phyloP scores from a whole-genome alignment of 2,113 vertebrate species.

The Sander lucioperca region DNA sequence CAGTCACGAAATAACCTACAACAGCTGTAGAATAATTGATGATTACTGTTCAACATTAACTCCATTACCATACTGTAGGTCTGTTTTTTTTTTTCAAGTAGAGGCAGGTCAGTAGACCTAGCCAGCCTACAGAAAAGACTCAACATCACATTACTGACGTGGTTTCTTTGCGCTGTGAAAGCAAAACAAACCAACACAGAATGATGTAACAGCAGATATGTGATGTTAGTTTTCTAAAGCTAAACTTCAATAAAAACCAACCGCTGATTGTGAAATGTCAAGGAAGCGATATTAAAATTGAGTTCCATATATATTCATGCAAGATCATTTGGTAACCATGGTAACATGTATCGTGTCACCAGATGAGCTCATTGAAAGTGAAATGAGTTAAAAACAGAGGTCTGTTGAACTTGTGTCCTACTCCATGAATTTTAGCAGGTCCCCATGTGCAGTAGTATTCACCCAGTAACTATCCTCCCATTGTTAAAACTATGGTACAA shows the following conservation, averaged over 20 bases:
- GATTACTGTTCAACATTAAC: conserved; percentile 14
- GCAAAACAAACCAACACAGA: neutral
- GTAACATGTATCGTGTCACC: neutral
- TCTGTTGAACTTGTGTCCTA: too few species aligned
- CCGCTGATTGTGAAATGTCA: neutral
- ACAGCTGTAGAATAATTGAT: conserved; percentile 12
- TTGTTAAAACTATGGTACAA: neutral
- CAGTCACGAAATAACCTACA: conserved; percentile 18
- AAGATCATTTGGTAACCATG: neutral
- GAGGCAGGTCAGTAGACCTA: neutral
- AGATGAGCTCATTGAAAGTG: too few species aligned
- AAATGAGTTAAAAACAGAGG: too few species aligned
- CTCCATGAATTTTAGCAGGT: too few species aligned
- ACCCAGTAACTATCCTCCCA: neutral
- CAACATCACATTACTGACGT: too few species aligned
- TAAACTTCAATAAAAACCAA: neutral
- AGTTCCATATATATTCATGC: neutral
- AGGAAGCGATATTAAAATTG: neutral
- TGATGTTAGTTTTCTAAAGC: neutral
- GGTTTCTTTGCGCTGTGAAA: neutral
- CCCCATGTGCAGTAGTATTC: too few species aligned
- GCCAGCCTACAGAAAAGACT: neutral
- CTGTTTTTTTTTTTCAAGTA: conserved; percentile 3
- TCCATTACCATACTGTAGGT: neutral
- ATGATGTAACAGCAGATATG: neutral